These are phyloP conservation scores for Alviniconcha strummeri DNA, from an alignment of 2,888 invertebrate species.

Conservation along the genomic window DNA sequence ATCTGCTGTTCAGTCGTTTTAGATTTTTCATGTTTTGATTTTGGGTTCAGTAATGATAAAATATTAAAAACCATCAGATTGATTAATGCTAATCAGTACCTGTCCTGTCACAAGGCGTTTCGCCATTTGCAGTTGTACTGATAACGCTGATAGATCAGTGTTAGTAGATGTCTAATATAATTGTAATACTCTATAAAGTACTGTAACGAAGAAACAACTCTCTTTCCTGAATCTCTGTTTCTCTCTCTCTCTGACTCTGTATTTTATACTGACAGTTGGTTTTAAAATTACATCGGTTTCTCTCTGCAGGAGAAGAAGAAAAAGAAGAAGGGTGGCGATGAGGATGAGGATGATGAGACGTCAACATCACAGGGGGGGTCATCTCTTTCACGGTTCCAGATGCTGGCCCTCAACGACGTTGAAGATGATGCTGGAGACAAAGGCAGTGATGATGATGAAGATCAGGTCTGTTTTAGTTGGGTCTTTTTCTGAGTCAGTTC, in stretches of 20 bases:
- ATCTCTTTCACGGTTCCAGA: slow-evolving; percentile 50
- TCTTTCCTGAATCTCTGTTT: no score
- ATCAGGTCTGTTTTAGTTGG: background rate
- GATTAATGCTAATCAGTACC: no score
- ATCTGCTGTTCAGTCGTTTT: no score
- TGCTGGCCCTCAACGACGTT: slow-evolving; percentile 56
- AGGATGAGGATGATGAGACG: slow-evolving; percentile 40
- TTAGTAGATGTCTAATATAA: no score
- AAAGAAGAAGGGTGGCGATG: slow-evolving; percentile 41
- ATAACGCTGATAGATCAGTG: no score
- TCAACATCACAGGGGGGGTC: slow-evolving; percentile 37
- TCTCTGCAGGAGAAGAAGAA: slow-evolving; percentile 49
- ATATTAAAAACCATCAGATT: no score
- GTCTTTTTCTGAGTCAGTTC: background rate
- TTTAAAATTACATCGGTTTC: background rate
- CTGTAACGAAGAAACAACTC: no score
- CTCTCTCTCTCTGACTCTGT: background rate
- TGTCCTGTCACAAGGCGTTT: no score
- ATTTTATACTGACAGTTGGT: slow-evolving; percentile 7
- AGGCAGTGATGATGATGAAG: slow-evolving; percentile 46
- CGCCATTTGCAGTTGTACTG: no score
- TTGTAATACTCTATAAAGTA: no score
- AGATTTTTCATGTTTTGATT: no score
- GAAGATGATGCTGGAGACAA: slow-evolving; percentile 39
- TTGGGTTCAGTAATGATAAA: no score